Conservation (phyloP, 2,888 invertebrate species). For the Griposia aprilina region DNA sequence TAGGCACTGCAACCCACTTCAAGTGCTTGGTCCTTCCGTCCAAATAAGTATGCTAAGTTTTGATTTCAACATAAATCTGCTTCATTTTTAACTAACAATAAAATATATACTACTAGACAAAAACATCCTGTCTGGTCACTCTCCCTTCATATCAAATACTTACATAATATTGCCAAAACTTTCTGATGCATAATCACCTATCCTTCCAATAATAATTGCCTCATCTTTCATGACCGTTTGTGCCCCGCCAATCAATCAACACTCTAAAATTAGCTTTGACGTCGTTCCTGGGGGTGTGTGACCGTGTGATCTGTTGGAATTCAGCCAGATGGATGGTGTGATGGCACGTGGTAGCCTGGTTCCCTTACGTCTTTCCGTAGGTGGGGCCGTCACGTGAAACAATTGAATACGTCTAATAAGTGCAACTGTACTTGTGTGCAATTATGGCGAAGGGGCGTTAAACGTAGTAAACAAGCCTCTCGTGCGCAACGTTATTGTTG, state of each 20-base stretch:
- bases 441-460: slow-evolving; percentile 20
- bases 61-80: background rate
- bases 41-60: background rate
- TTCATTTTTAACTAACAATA: too few relatives aligned
- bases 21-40: background rate
- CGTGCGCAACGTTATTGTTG: slow-evolving; percentile 1
- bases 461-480: slow-evolving; percentile 32
- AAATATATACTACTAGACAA: too few relatives aligned
- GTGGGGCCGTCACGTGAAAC: slow-evolving; percentile 58
- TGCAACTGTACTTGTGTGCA: slow-evolving; percentile 21
- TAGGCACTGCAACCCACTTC: background rate
- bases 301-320: slow-evolving; percentile 71
- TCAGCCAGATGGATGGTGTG: slow-evolving; percentile 55
- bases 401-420: slow-evolving; percentile 31
- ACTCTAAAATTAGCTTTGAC: slow-evolving; percentile 49
- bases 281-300: slow-evolving; percentile 74
- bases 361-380: slow-evolving; percentile 51
- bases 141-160: background rate
- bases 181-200: background rate
- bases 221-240: slow-evolving; percentile 29
- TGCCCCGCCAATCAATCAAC: slow-evolving; percentile 36
- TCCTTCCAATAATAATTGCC: slow-evolving; percentile 5
- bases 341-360: slow-evolving; percentile 67
- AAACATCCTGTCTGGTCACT: too few relatives aligned
- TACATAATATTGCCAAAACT: background rate